A percentile compares a stretch with the other conserved stretches of the same genome.
These are phyloP conservation scores for Ormyrus rosae DNA, from an alignment of 2,888 invertebrate species.

Conservation along the genomic window DNA sequence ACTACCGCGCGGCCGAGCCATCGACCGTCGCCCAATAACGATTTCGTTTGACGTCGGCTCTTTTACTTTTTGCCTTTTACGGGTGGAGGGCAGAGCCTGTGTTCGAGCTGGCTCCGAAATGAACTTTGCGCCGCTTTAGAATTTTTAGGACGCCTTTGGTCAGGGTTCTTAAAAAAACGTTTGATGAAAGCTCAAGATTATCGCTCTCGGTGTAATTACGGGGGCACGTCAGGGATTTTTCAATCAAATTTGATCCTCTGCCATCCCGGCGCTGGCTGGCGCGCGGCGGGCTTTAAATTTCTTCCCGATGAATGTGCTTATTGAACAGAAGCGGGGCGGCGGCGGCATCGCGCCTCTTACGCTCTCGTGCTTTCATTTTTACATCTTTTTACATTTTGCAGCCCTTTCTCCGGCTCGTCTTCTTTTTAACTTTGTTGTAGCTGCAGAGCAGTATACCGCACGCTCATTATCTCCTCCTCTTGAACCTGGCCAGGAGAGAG, in stretches of 20 bases:
- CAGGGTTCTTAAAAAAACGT: no score
- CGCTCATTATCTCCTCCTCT: slow-evolving; percentile 54
- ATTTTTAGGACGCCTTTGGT: no score
- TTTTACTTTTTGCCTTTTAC: no score
- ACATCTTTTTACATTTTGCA: slow-evolving; percentile 24
- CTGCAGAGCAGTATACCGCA: slow-evolving; percentile 17
- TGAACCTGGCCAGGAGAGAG: background rate
- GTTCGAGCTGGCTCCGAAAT: no score
- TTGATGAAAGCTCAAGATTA: no score
- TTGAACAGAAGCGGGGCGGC: slow-evolving; percentile 19
- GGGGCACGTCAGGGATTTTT: no score
- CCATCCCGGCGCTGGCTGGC: background rate
- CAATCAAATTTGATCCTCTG: no score
- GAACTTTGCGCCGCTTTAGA: no score
- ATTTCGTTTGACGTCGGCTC: no score
- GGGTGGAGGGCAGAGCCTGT: no score
- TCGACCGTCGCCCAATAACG: background rate
- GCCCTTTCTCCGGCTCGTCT: background rate
- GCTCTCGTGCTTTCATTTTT: slow-evolving; percentile 26
- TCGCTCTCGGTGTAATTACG: no score
- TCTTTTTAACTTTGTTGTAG: slow-evolving; percentile 43
- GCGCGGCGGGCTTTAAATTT: background rate
- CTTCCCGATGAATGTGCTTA: slow-evolving; percentile 38
- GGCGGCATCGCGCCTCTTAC: slow-evolving; percentile 8
- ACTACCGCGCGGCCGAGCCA: background rate